Evolutionary conservation across 2,888 invertebrate genomes (phyloP).

Genomic region (Synergus laeviventris): DNA sequence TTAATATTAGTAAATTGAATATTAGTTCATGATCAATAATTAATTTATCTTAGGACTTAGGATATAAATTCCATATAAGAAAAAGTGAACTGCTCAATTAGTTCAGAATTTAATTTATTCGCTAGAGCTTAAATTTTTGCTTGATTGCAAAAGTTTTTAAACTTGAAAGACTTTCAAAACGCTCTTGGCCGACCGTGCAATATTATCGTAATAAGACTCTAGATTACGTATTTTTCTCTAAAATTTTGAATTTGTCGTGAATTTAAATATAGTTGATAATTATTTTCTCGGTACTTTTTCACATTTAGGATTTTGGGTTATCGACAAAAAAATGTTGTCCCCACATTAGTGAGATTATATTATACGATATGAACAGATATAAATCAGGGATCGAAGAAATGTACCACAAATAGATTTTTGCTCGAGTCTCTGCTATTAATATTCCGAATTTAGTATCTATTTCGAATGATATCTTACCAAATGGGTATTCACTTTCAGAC

Average conservation of each 20-base stretch:
- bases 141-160: not conserved
- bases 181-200: slow-evolving; percentile 66
- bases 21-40: slow-evolving; percentile 19
- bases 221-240: too few relatives aligned
- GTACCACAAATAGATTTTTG: not conserved
- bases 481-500: slow-evolving; percentile 54
- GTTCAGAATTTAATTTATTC: not conserved
- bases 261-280: too few relatives aligned
- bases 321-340: too few relatives aligned
- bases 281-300: too few relatives aligned
- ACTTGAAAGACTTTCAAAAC: slow-evolving; percentile 12
- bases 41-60: not conserved
- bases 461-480: slow-evolving; percentile 59
- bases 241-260: too few relatives aligned
- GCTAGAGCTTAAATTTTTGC: not conserved
- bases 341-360: not conserved
- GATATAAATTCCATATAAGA: not conserved
- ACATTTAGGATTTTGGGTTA: too few relatives aligned
- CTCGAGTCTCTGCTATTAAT: not conserved
- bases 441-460: not conserved
- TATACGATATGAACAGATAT: not conserved
- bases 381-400: not conserved
- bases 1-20: slow-evolving; percentile 6
- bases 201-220: slow-evolving; percentile 54
- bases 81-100: not conserved